Evolutionary conservation across 2,113 vertebrate species (phyloP).

Genomic region (Corydoras maculifer): DNA sequence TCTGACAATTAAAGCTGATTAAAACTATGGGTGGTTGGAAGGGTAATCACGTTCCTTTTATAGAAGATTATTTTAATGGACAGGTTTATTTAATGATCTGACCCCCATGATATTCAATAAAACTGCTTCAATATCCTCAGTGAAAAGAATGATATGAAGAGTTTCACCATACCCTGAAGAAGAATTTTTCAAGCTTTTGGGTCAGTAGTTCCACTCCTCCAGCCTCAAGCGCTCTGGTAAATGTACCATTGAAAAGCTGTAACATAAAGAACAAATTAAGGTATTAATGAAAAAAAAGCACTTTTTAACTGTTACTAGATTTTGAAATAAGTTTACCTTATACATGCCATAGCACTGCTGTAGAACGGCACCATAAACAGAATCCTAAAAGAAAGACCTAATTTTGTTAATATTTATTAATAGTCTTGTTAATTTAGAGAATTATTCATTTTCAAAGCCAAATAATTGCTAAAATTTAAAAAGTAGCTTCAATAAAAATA

Average conservation of each 20-base stretch:
- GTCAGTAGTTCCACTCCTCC: conserved; percentile 84
- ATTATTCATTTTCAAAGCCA: no score
- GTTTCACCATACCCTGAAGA: conserved; percentile 82
- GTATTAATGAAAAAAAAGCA: neutral
- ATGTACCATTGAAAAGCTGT: conserved; percentile 94
- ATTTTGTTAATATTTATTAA: neutral
- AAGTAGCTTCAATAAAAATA: neutral
- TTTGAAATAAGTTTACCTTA: conserved; percentile 70
- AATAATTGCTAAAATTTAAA: no score
- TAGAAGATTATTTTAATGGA: no score
- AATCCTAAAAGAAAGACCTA: conserved; percentile 68
- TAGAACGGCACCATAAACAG: conserved; percentile 91
- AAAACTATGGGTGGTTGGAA: neutral
- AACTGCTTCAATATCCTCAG: no score
- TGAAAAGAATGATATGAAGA: conserved; percentile 22
- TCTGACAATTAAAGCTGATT: neutral
- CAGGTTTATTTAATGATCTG: no score
- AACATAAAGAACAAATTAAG: neutral
- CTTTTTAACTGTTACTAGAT: neutral
- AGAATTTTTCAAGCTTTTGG: conserved; percentile 95
- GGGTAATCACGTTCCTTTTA: neutral
- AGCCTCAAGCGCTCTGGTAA: conserved; percentile 81
- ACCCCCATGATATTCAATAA: no score
- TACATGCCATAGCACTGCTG: conserved; percentile 98
- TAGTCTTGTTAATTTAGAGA: neutral